Conservation (phyloP, 2,888 invertebrate genomes). For the Caenorhabditis sinica region DNA sequence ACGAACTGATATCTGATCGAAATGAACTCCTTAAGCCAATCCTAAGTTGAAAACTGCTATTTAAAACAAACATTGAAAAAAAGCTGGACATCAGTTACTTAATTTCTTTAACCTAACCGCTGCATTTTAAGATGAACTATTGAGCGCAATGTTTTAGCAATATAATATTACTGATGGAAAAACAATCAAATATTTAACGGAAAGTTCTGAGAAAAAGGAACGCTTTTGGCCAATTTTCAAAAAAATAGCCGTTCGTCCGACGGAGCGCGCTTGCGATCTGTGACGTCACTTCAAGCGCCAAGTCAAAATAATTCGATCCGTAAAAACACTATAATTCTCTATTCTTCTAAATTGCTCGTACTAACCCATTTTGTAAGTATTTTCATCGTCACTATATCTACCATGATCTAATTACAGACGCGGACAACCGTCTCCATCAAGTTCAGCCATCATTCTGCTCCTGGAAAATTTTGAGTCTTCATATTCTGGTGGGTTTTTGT, state of each 20-base stretch:
- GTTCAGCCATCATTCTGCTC: slow-evolving; percentile 8
- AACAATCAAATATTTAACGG: no score
- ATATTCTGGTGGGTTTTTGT: slow-evolving; percentile 15
- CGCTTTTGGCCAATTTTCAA: slow-evolving; percentile 20
- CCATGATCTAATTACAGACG: no score
- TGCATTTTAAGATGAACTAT: no score
- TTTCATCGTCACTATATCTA: no score
- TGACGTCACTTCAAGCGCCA: slow-evolving; percentile 16
- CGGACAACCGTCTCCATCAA: neutral
- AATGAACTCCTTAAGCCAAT: neutral
- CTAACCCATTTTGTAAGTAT: no score
- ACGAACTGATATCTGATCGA: slow-evolving; percentile 24
- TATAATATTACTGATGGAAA: no score
- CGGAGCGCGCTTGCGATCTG: slow-evolving; percentile 19
- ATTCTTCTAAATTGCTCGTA: neutral
- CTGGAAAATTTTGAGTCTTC: neutral
- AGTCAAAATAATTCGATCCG: neutral
- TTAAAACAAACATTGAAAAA: no score
- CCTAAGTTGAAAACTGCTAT: no score
- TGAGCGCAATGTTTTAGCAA: no score
- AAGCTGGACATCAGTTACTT: no score
- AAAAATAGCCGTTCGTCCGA: neutral
- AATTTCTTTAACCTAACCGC: no score
- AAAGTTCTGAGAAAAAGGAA: neutral
- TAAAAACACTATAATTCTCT: neutral